phyloP scores from a whole-genome alignment of 35 echinoderm and acorn worm genomes.

The Apostichopus parvimensis region DNA sequence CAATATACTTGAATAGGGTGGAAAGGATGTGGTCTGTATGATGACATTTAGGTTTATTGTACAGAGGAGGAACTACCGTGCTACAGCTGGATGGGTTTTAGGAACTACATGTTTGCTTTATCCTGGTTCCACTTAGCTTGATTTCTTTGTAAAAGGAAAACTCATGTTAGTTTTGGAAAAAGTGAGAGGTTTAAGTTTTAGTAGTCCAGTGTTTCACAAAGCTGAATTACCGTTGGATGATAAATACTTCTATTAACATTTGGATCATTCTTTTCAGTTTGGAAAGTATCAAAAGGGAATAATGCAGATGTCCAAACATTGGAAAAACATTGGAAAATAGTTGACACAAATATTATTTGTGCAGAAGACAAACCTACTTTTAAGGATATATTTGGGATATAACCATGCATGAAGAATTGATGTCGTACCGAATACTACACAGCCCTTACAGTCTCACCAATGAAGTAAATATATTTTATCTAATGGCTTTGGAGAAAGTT shows the following conservation, averaged over 20 bases:
- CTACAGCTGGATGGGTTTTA: background rate
- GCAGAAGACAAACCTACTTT: background rate
- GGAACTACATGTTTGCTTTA: background rate
- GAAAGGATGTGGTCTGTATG: background rate
- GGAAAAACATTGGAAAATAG: too few relatives aligned
- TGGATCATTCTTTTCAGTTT: too few relatives aligned
- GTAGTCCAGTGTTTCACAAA: too few relatives aligned
- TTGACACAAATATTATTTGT: background rate
- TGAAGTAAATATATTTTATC: background rate
- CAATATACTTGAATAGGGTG: background rate
- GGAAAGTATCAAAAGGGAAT: too few relatives aligned
- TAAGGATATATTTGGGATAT: background rate
- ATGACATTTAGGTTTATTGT: background rate
- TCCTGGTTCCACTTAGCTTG: background rate
- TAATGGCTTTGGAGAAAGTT: too few relatives aligned
- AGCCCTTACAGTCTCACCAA: background rate
- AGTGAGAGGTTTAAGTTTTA: too few relatives aligned
- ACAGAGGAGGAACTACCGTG: background rate
- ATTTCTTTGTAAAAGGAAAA: too few relatives aligned
- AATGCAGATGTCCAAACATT: too few relatives aligned
- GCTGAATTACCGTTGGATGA: too few relatives aligned
- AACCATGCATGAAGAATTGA: background rate
- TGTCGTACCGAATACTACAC: background rate
- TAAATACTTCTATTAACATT: too few relatives aligned
- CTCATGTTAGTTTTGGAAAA: too few relatives aligned